Conservation (phyloP, 2,797 vertebrate species). For the Sorex maritimensis region DNA sequence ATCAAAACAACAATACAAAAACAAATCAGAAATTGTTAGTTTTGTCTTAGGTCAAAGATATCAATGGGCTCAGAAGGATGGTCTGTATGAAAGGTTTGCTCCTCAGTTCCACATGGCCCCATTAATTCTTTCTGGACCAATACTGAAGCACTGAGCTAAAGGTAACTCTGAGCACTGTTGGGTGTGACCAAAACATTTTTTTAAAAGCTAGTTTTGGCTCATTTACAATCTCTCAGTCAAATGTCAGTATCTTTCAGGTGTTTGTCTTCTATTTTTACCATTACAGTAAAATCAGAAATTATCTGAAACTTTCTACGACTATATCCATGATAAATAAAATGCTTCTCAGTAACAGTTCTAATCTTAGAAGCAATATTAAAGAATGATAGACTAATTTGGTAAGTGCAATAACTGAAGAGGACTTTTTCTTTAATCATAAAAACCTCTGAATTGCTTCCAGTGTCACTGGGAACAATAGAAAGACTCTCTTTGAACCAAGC, state of each 20-base stretch:
- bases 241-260: conserved; percentile 18
- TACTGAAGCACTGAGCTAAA: too few species aligned
- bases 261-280: conserved; percentile 17
- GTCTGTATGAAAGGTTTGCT: too few species aligned
- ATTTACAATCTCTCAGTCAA: conserved; percentile 40
- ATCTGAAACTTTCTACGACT: conserved; percentile 42
- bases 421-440: conserved; percentile 72
- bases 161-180: too few species aligned
- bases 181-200: too few species aligned
- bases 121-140: too few species aligned
- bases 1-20: background rate
- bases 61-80: too few species aligned
- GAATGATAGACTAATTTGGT: conserved; percentile 71
- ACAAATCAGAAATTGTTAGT: background rate
- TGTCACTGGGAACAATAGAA: conserved; percentile 70
- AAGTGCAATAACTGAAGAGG: conserved; percentile 42
- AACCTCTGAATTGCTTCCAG: conserved; percentile 44
- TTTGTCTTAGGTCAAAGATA: background rate
- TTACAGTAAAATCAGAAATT: conserved; percentile 57
- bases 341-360: conserved; percentile 68
- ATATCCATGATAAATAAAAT: conserved; percentile 68
- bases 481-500: conserved; percentile 76
- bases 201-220: too few species aligned
- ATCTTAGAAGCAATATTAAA: conserved; percentile 57
- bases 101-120: too few species aligned